Base-by-base conservation (phyloP, 92 coral and sea anemone genomes). In the Micromussa lordhowensis region DNA sequence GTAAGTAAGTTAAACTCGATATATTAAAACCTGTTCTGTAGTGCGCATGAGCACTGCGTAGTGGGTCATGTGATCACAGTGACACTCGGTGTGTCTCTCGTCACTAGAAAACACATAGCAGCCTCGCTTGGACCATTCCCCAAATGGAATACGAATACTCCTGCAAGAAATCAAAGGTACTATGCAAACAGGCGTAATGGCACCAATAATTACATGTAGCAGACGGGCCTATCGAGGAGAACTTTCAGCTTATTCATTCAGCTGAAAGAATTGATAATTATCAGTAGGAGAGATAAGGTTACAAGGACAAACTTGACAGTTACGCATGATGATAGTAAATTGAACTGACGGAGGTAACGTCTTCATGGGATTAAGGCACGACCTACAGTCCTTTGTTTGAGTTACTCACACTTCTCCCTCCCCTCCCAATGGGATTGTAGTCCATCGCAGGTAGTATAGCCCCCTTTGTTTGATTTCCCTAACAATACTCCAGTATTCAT, bases 1-100 rank as follows among this genome's bases (percentile, higher is more conserved):
- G n/a, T n/a, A n/a, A n/a, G n/a, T n/a, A n/a, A n/a, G n/a, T 44
- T 9, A 44, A 21, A 6, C 68, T 22, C 6, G n/a, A 21, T 19
- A 10, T 53, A 0, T 14, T 78, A 38, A 78, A 36, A 81, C 85
- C 85, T 81, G 85, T 68, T 81, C 59, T 64, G 34, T 64, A 12
- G 75, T 66, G 34, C 85, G 72, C 91, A 93, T 89, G 70, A 93
- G 85, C 40, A 93, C 91, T 19, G 94, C 96, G 76, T 91, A 93
- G 86, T 89, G 85, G 76, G 96, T 93, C 96, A 93, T 91, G 91
- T 93, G 96, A 82, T 93, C 68, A 78, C 96, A 93, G 63, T 93
- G 92, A 35, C 96, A 93, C 82, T 88, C 94, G 5, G 94, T 93
- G 63, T 77, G 34, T 30, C 70, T 77, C 15, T 24, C 78, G 84